Evolutionary conservation across 2,888 invertebrate genomes (phyloP).

Genomic region (Pristionchus mayeri): DNA sequence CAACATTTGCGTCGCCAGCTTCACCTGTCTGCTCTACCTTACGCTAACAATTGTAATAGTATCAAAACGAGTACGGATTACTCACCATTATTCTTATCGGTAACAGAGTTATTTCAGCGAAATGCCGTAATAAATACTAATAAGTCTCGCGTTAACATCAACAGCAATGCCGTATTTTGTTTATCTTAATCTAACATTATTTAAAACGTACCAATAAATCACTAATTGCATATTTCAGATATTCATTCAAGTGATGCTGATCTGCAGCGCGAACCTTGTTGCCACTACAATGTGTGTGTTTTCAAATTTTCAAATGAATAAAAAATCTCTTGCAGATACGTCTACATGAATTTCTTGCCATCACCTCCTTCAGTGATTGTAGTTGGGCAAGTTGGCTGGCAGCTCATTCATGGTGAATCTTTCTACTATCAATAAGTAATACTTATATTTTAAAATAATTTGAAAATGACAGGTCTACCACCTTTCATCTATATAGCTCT

Average conservation of each 20-base stretch:
- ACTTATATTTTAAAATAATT: neutral
- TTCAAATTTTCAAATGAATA: neutral
- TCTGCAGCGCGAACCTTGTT: slow-evolving; percentile 17
- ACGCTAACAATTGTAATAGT: neutral
- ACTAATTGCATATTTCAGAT: neutral
- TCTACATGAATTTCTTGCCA: slow-evolving; percentile 30
- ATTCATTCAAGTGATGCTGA: slow-evolving; percentile 14
- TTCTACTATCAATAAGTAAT: too few species aligned
- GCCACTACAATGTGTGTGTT: neutral
- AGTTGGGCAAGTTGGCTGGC: slow-evolving; percentile 19
- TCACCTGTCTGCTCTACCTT: neutral
- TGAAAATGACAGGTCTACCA: neutral
- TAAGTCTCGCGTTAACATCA: neutral
- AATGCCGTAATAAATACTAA: neutral
- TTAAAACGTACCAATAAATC: too few species aligned
- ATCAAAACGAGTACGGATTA: neutral
- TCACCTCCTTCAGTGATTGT: slow-evolving; percentile 12
- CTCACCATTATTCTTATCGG: neutral
- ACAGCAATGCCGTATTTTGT: slow-evolving; percentile 27
- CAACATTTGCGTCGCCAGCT: slow-evolving; percentile 22
- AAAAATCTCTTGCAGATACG: neutral
- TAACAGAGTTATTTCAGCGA: neutral
- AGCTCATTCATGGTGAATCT: slow-evolving; percentile 20
- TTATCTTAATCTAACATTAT: too few species aligned
- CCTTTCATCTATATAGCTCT: slow-evolving; percentile 16